Evolutionary conservation across 1,140 invertebrate genomes (phyloP).

Genomic region (Hylyphantes graminicola): DNA sequence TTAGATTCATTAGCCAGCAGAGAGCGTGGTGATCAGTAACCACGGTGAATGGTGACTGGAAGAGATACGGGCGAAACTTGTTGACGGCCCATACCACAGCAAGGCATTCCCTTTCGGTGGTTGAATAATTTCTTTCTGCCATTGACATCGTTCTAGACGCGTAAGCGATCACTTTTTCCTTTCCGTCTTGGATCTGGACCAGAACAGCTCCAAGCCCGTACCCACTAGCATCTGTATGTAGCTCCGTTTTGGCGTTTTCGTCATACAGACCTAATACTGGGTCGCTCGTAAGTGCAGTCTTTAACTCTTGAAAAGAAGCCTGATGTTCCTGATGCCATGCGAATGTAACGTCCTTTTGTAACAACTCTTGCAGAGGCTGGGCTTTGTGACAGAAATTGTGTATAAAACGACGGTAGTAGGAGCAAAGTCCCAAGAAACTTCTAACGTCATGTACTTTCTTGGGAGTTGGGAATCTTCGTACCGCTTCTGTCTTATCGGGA

Average conservation of each 20-base stretch:
- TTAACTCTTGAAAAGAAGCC: slow-evolving; percentile 66
- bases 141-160: slow-evolving; percentile 61
- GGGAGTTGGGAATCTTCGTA: slow-evolving; percentile 54
- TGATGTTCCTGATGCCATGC: slow-evolving; percentile 65
- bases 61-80: slow-evolving; percentile 70
- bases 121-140: slow-evolving; percentile 69
- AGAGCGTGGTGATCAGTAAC: slow-evolving; percentile 71
- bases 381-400: not conserved
- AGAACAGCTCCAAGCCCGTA: slow-evolving; percentile 65
- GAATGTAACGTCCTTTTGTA: slow-evolving; percentile 62
- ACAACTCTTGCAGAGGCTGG: not conserved
- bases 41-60: slow-evolving; percentile 71
- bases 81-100: slow-evolving; percentile 70
- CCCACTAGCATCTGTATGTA: slow-evolving; percentile 66
- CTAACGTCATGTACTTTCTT: slow-evolving; percentile 21
- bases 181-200: slow-evolving; percentile 60
- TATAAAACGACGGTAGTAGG: slow-evolving; percentile 56
- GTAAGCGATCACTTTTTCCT: slow-evolving; percentile 19
- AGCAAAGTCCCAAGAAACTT: slow-evolving; percentile 46
- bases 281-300: slow-evolving; percentile 62
- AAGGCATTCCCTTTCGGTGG: slow-evolving; percentile 71
- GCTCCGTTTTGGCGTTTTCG: slow-evolving; percentile 29
- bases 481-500: slow-evolving; percentile 49
- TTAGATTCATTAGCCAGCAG: slow-evolving; percentile 68
- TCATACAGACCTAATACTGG: slow-evolving; percentile 63